These are phyloP conservation scores for Luffia ferchaultella DNA, from an alignment of 2,888 invertebrate species.

Conservation along the genomic window DNA sequence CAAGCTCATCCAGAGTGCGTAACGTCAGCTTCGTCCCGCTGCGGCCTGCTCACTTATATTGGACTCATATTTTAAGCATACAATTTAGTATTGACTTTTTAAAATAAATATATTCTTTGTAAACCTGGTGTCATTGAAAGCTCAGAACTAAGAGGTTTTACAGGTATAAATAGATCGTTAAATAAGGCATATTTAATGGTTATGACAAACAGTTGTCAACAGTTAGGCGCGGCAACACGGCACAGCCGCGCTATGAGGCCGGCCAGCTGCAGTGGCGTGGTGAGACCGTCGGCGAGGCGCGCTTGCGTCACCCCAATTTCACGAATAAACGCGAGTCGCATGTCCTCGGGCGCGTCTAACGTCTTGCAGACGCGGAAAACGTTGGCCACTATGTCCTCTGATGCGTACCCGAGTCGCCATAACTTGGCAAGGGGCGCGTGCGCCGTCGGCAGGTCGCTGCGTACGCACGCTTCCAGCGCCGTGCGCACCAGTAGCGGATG, in stretches of 20 bases:
- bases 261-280: conserved; percentile 88
- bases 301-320: conserved; percentile 93
- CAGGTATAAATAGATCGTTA: no score
- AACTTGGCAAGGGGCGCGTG: conserved; percentile 85
- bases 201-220: no score
- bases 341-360: conserved; percentile 79
- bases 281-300: conserved; percentile 89
- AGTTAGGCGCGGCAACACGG: conserved; percentile 31
- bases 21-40: not conserved
- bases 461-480: conserved; percentile 86
- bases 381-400: conserved; percentile 96
- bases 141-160: no score
- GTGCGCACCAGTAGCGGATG: conserved; percentile 92
- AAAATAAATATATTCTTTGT: conserved; percentile 1
- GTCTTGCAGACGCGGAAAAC: conserved; percentile 94
- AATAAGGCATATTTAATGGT: no score
- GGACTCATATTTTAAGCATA: not conserved
- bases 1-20: conserved; percentile 47
- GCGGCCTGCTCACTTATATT: not conserved
- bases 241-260: conserved; percentile 88
- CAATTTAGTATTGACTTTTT: not conserved
- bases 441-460: conserved; percentile 85
- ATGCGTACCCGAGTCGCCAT: conserved; percentile 93
- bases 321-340: conserved; percentile 86
- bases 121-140: no score